A percentile compares a stretch with the other conserved stretches of the same genome.
Evolutionary conservation across 2,888 invertebrate genomes (phyloP).

Genomic region (Synanthedon tipuliformis): DNA sequence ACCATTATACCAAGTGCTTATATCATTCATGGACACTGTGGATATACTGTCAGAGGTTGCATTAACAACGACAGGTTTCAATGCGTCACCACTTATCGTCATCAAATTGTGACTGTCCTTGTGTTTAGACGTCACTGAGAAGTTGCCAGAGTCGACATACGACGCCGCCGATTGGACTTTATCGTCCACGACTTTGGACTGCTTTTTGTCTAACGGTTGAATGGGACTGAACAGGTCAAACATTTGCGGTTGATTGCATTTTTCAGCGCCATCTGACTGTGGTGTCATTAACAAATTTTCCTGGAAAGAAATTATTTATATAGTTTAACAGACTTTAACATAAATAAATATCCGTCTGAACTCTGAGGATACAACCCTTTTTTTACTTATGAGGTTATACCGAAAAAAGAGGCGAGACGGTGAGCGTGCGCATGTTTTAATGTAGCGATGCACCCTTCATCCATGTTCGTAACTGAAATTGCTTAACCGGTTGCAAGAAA

Average conservation of each 20-base stretch:
- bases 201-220: conserved; percentile 45
- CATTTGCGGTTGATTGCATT: conserved; percentile 31
- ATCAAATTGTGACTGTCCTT: conserved; percentile 34
- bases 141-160: conserved; percentile 53
- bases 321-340: no score
- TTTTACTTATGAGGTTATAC: conserved; percentile 7
- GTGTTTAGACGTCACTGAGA: conserved; percentile 50
- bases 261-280: conserved; percentile 10
- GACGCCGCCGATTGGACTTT: conserved; percentile 47
- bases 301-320: conserved; percentile 18
- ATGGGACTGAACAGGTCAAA: conserved; percentile 71
- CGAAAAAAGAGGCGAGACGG: no score
- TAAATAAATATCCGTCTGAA: background rate
- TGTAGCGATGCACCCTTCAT: no score
- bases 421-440: no score
- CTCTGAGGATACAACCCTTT: background rate
- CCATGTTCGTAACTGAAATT: no score
- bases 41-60: conserved; percentile 55
- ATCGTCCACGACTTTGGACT: conserved; percentile 39
- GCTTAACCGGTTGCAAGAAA: no score
- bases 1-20: conserved; percentile 77
- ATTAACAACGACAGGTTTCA: conserved; percentile 45
- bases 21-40: conserved; percentile 70
- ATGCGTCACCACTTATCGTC: conserved; percentile 44
- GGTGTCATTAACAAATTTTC: conserved; percentile 34